These are phyloP conservation scores for Heteronetta atricapilla DNA, from an alignment of 2,113 vertebrate genomes.

Conservation along the genomic window DNA sequence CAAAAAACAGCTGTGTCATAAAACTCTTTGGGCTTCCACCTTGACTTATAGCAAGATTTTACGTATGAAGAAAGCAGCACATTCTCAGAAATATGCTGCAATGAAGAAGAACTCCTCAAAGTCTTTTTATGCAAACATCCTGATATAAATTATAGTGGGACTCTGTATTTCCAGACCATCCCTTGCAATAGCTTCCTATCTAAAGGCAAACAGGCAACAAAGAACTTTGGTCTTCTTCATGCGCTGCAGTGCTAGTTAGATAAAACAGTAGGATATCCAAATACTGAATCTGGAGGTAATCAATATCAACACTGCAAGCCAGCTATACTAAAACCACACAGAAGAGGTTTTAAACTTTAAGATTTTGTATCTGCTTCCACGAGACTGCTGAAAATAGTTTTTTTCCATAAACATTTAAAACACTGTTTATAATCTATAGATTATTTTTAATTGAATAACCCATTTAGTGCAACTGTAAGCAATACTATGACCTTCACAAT, in stretches of 20 bases:
- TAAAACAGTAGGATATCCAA: neutral
- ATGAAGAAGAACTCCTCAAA: neutral
- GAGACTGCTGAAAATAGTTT: neutral
- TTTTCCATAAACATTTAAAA: neutral
- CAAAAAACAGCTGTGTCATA: neutral
- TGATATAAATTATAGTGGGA: neutral
- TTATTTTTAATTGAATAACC: neutral
- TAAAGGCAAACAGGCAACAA: neutral
- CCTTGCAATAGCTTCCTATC: neutral
- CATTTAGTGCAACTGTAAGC: neutral
- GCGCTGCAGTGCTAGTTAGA: neutral
- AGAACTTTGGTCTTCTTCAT: neutral
- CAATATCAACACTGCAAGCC: neutral
- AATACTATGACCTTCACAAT: neutral
- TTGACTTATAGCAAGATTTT: neutral
- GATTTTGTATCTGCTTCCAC: neutral
- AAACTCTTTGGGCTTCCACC: neutral
- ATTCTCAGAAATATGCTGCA: neutral
- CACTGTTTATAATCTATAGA: neutral
- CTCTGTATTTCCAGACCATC: neutral
- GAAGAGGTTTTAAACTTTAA: neutral
- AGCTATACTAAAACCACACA: neutral
- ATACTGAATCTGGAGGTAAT: neutral
- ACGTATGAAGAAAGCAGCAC: neutral
- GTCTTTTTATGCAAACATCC: neutral